Conservation (phyloP, 2,797 vertebrate genomes). For the Coluber constrictor region DNA sequence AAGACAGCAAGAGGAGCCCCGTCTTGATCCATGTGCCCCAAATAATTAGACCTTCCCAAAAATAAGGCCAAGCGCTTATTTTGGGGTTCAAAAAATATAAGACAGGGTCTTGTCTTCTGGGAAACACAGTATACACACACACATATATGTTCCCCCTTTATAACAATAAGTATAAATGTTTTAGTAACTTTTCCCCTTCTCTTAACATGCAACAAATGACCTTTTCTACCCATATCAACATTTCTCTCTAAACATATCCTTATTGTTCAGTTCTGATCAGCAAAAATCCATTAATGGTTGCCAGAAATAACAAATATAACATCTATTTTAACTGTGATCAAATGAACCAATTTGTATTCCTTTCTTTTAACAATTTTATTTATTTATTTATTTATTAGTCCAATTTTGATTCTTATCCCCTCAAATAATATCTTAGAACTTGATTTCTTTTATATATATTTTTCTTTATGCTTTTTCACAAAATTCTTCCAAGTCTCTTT, state of each 20-base stretch:
- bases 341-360: neutral
- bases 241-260: neutral
- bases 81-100: no score
- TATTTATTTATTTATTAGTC: no score
- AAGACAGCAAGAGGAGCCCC: no score
- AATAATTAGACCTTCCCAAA: no score
- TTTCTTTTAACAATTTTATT: neutral
- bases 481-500: neutral
- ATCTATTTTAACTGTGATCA: neutral
- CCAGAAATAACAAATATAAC: neutral
- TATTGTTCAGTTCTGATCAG: neutral
- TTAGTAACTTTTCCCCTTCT: neutral
- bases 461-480: neutral
- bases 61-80: no score
- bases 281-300: neutral
- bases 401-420: neutral
- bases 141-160: neutral
- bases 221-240: neutral
- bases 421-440: neutral
- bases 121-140: no score
- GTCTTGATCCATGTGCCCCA: no score
- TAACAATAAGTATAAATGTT: neutral
- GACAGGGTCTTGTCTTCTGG: no score
- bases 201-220: neutral
- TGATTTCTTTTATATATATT: neutral